phyloP scores from a whole-genome alignment of 2,797 vertebrate genomes.

The Oceanodroma leucorhoa region DNA sequence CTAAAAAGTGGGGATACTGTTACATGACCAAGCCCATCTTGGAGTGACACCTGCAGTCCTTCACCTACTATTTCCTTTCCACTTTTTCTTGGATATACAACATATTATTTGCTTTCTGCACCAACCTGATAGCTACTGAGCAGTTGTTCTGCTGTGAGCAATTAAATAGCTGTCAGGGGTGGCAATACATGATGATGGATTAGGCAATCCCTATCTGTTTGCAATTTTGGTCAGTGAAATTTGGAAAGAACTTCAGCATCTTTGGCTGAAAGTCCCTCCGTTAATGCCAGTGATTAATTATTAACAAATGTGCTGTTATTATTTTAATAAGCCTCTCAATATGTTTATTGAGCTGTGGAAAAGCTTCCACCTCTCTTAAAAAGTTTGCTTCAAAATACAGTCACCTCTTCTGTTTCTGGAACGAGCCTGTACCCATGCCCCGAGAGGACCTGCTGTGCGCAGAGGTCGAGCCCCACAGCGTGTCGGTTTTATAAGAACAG shows the following conservation, averaged over 20 bases:
- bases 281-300: slow-evolving; percentile 32
- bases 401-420: background rate
- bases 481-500: background rate
- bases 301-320: slow-evolving; percentile 29
- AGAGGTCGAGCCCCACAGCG: fast-evolving
- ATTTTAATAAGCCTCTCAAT: slow-evolving; percentile 29
- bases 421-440: background rate
- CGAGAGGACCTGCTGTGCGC: fast-evolving
- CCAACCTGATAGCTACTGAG: background rate
- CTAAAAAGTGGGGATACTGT: background rate
- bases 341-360: background rate
- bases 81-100: background rate
- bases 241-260: background rate
- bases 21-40: background rate
- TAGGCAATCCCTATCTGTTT: background rate
- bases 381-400: background rate
- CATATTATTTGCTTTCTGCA: background rate
- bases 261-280: background rate
- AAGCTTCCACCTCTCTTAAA: background rate
- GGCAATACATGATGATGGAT: background rate
- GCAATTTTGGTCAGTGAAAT: slow-evolving; percentile 3
- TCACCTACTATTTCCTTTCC: background rate
- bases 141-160: background rate
- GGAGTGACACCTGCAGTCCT: background rate
- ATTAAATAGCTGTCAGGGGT: slow-evolving; percentile 6